phyloP scores from a whole-genome alignment of 2,888 invertebrate species.

The Machimus atricapillus region DNA sequence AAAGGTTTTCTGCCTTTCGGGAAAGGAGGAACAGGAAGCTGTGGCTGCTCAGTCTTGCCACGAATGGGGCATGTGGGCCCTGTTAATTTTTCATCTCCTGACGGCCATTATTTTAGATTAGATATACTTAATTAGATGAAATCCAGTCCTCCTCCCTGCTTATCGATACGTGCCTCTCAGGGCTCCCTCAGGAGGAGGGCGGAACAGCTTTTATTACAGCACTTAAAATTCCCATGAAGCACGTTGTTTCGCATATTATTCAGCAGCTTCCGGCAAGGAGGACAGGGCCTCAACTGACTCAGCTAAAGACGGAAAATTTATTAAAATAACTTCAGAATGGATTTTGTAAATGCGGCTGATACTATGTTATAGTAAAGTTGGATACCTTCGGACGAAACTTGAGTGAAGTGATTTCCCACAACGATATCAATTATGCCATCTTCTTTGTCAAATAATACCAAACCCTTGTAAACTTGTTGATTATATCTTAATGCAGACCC shows the following conservation, averaged over 20 bases:
- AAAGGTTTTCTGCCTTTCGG: slow-evolving; percentile 21
- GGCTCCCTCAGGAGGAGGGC: background rate
- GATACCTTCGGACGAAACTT: background rate
- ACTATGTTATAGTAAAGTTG: background rate
- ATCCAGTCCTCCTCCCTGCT: slow-evolving; percentile 12
- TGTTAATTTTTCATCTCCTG: slow-evolving; percentile 36
- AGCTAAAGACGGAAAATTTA: background rate
- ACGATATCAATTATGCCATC: background rate
- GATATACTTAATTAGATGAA: slow-evolving; percentile 30
- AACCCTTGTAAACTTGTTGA: background rate
- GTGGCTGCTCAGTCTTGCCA: background rate
- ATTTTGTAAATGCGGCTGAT: background rate
- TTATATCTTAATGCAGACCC: background rate
- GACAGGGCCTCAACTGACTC: background rate
- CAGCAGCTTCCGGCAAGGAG: background rate
- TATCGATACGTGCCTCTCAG: slow-evolving; percentile 26
- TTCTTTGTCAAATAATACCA: background rate
- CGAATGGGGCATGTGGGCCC: slow-evolving; percentile 27
- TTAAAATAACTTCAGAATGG: background rate
- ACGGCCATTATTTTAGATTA: slow-evolving; percentile 32
- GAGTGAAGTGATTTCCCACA: background rate
- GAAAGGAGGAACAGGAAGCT: background rate
- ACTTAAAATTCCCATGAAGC: slow-evolving; percentile 22
- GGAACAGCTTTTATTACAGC: background rate
- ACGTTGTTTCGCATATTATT: background rate